Evolutionary conservation across 2,797 vertebrate genomes (phyloP).

Genomic region (Petrocephalus sullivani): DNA sequence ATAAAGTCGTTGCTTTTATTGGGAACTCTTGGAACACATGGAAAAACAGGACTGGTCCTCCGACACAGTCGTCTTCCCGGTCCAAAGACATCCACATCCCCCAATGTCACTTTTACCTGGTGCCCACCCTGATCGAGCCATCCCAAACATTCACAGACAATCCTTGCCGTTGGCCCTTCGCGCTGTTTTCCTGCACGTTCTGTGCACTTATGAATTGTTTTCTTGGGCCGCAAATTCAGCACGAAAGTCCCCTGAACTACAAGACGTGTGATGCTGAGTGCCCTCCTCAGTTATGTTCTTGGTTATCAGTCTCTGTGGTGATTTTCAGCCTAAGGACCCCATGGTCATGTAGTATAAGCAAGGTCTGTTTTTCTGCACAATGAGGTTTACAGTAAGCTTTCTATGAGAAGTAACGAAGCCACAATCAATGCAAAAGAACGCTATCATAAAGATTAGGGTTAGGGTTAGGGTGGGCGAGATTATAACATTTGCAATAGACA

Average conservation of each 20-base stretch:
- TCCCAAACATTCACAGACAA: neutral
- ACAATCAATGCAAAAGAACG: neutral
- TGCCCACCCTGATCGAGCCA: neutral
- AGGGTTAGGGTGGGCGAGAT: neutral
- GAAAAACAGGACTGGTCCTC: neutral
- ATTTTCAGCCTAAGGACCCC: neutral
- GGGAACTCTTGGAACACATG: neutral
- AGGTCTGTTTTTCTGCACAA: neutral
- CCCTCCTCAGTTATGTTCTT: neutral
- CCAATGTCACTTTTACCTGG: neutral
- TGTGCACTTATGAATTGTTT: neutral
- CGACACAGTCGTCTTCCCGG: neutral
- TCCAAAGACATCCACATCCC: neutral
- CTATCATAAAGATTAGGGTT: neutral
- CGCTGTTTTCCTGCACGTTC: neutral
- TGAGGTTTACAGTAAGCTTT: neutral
- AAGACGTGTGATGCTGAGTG: neutral
- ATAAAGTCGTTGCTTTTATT: neutral
- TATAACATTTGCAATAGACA: neutral
- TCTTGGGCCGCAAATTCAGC: neutral
- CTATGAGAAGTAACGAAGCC: neutral
- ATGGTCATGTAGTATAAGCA: neutral
- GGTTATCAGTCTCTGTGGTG: neutral
- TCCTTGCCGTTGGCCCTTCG: neutral
- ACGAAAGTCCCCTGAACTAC: neutral